Evolutionary conservation across 2,113 vertebrate species (phyloP).

Genomic region (Mus spicilegus): DNA sequence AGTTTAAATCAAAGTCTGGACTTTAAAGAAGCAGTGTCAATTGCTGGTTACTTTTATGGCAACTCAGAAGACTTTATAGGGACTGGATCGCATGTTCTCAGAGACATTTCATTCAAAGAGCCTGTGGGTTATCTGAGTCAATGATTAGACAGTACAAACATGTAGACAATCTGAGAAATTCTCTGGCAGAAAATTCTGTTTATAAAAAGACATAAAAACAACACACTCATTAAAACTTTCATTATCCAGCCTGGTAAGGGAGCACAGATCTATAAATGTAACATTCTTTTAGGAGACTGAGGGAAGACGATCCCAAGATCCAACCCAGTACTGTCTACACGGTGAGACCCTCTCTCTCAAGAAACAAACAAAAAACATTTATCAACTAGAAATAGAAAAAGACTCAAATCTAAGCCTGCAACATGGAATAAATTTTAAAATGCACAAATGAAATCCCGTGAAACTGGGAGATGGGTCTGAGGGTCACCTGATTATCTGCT

Average conservation of each 20-base stretch:
- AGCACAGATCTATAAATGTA: neutral
- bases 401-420: neutral
- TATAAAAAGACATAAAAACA: neutral
- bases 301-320: neutral
- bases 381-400: neutral
- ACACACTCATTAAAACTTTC: neutral
- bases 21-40: conserved; percentile 21
- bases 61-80: neutral
- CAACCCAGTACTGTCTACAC: neutral
- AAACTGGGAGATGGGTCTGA: no score
- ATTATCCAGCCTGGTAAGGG: neutral
- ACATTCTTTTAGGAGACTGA: neutral
- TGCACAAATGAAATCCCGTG: neutral
- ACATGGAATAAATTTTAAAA: neutral
- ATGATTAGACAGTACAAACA: neutral
- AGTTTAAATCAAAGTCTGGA: conserved; percentile 9
- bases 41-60: neutral
- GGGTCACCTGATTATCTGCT: neutral
- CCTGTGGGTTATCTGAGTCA: neutral
- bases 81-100: neutral
- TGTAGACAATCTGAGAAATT: neutral
- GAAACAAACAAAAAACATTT: neutral
- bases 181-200: neutral
- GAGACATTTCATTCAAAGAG: neutral
- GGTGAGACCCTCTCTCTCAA: neutral